Evolutionary conservation across 2,797 vertebrate species (phyloP).

Genomic region (Sebastes dallii): DNA sequence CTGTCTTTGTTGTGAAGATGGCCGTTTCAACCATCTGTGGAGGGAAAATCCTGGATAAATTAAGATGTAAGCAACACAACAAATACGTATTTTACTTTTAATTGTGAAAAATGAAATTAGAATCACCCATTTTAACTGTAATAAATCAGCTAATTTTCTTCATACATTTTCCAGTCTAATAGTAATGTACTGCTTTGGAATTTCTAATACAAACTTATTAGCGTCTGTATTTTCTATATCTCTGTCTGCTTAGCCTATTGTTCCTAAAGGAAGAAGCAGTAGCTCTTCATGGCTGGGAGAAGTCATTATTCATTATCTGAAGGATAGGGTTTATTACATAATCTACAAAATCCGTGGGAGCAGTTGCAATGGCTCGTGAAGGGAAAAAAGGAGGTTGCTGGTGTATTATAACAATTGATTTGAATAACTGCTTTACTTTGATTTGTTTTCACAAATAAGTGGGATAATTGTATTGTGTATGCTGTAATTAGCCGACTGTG

Average conservation of each 20-base stretch:
- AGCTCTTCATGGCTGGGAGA: conserved; percentile 41
- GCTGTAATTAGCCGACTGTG: conserved; percentile 71
- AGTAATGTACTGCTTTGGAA: conserved; percentile 21
- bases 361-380: conserved; percentile 38
- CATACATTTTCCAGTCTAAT: not conserved
- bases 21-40: conserved; percentile 94
- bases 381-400: conserved; percentile 17
- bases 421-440: conserved; percentile 63
- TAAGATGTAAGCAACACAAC: conserved; percentile 92
- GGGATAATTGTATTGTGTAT: conserved; percentile 71
- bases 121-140: conserved; percentile 7
- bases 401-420: conserved; percentile 56
- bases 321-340: conserved; percentile 63
- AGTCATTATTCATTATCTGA: conserved; percentile 68
- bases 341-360: conserved; percentile 61
- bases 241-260: conserved; percentile 32
- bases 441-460: conserved; percentile 76
- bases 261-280: conserved; percentile 27
- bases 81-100: conserved; percentile 37
- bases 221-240: conserved; percentile 15
- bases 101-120: conserved; percentile 42
- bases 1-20: conserved; percentile 95
- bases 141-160: conserved; percentile 49
- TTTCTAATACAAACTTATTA: conserved; percentile 17
- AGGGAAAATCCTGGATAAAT: conserved; percentile 98